These are phyloP conservation scores for Pomatorhinus ruficollis DNA, from an alignment of 2,113 vertebrate genomes.

Conservation along the genomic window DNA sequence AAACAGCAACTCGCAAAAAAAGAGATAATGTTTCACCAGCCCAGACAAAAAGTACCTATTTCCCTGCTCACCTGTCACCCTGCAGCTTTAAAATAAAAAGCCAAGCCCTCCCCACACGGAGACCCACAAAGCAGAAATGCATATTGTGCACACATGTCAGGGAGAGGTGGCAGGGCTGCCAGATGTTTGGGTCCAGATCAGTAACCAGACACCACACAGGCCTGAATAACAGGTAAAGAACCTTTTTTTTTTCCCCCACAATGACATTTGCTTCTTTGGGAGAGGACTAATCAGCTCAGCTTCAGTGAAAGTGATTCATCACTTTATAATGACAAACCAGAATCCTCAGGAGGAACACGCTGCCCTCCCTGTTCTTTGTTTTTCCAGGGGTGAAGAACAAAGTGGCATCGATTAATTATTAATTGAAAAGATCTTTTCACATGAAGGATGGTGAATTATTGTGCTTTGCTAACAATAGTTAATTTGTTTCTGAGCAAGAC, in stretches of 20 bases:
- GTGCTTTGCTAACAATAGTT: conserved; percentile 24
- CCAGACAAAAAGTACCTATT: neutral
- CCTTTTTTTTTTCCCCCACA: neutral
- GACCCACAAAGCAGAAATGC: neutral
- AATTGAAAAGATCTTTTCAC: conserved; percentile 64
- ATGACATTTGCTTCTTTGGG: conserved; percentile 40
- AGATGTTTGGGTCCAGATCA: conserved; percentile 44
- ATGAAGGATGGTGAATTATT: conserved; percentile 45
- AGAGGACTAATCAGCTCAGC: conserved; percentile 36
- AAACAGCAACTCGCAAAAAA: neutral
- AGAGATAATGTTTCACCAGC: neutral
- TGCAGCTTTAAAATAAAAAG: neutral
- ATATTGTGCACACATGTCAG: neutral
- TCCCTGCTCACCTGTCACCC: conserved; percentile 11
- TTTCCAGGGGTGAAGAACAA: conserved; percentile 12
- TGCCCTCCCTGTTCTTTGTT: neutral
- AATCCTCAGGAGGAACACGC: neutral
- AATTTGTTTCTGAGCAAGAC: conserved; percentile 32
- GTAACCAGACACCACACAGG: conserved; percentile 24
- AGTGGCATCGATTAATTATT: conserved; percentile 64
- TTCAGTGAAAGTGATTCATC: conserved; percentile 56
- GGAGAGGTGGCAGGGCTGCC: conserved; percentile 12
- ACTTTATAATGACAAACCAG: neutral
- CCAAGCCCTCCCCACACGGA: neutral
- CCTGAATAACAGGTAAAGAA: conserved; percentile 25